phyloP scores from a whole-genome alignment of 2,113 vertebrate genomes.

The Strix aluco region DNA sequence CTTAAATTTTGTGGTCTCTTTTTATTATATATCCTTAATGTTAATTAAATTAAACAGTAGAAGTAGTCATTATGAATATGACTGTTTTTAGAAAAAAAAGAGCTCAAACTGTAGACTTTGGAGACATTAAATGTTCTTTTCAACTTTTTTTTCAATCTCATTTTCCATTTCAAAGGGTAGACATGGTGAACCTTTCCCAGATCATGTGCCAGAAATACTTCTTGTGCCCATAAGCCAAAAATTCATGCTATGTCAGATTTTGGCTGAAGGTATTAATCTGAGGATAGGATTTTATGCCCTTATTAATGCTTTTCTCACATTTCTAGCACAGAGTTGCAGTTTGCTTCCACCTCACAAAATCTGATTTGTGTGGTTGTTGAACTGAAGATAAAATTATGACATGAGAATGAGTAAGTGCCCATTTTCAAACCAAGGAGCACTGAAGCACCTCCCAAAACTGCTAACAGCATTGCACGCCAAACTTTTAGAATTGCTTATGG shows the following conservation, averaged over 20 bases:
- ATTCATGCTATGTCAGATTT: background rate
- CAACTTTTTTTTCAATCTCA: background rate
- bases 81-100: background rate
- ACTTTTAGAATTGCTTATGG: background rate
- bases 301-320: background rate
- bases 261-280: background rate
- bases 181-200: background rate
- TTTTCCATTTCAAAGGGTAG: background rate
- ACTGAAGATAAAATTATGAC: background rate
- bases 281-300: background rate
- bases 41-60: background rate
- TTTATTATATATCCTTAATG: background rate
- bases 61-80: background rate
- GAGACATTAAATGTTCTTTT: background rate
- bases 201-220: background rate
- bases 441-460: background rate
- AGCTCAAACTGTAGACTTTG: background rate
- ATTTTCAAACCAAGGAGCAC: background rate
- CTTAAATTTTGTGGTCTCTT: background rate
- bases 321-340: background rate
- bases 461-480: background rate
- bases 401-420: background rate
- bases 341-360: background rate
- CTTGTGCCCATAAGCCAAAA: background rate
- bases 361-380: background rate